Evolutionary conservation across 35 echinoderm and acorn worm genomes (phyloP).

Genomic region (Patiria miniata): DNA sequence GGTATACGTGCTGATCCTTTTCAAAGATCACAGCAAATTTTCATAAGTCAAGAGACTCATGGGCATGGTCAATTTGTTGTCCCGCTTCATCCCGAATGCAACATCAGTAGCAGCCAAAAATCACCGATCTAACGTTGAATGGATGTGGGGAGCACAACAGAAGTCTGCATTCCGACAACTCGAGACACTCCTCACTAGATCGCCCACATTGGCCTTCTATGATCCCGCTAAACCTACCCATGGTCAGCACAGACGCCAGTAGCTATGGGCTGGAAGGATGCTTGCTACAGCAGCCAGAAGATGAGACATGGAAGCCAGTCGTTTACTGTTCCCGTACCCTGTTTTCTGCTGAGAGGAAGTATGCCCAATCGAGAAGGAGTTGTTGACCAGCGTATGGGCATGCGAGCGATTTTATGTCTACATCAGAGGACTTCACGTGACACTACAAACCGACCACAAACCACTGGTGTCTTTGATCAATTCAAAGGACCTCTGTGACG

Average conservation of each 20-base stretch:
- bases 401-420: slow-evolving; percentile 64
- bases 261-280: slow-evolving; percentile 52
- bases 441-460: slow-evolving; percentile 77
- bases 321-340: slow-evolving; percentile 59
- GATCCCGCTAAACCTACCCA: slow-evolving; percentile 41
- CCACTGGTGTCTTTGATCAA: too few species aligned
- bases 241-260: slow-evolving; percentile 43
- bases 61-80: slow-evolving; percentile 65
- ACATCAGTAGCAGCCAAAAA: slow-evolving; percentile 47
- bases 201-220: slow-evolving; percentile 49
- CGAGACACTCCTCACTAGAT: slow-evolving; percentile 22
- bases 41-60: slow-evolving; percentile 55
- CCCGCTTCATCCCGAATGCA: slow-evolving; percentile 69
- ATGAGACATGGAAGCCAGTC: slow-evolving; percentile 45
- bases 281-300: slow-evolving; percentile 53
- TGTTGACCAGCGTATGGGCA: slow-evolving; percentile 56
- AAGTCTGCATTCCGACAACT: slow-evolving; percentile 28
- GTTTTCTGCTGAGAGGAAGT: slow-evolving; percentile 41
- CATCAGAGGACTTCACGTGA: slow-evolving; percentile 46
- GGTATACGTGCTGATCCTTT: slow-evolving; percentile 54
- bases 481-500: too few species aligned
- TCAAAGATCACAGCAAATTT: slow-evolving; percentile 26
- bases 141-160: slow-evolving; percentile 59
- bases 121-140: slow-evolving; percentile 55
- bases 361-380: slow-evolving; percentile 82